These are phyloP conservation scores for Scomberomorus guttatus DNA, from an alignment of 2,797 vertebrate genomes.

Conservation along the genomic window DNA sequence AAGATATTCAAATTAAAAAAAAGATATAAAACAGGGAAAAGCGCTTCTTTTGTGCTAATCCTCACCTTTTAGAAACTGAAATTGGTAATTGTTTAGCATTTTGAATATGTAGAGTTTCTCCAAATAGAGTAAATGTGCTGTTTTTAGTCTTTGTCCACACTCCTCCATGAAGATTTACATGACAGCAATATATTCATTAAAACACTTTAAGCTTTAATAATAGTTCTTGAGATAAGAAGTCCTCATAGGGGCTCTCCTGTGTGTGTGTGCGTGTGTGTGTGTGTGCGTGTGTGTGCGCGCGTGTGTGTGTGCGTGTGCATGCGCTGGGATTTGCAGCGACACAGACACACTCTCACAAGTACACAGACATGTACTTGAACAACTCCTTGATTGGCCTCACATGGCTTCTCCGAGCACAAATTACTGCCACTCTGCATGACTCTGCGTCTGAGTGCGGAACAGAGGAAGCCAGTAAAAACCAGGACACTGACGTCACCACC, in stretches of 20 bases:
- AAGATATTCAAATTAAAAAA: not conserved
- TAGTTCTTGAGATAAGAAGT: slow-evolving; percentile 19
- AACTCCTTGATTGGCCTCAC: slow-evolving; percentile 54
- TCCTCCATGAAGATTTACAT: not conserved
- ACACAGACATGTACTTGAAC: slow-evolving; percentile 35
- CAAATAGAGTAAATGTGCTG: not conserved
- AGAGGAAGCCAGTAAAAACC: slow-evolving; percentile 31
- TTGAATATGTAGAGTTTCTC: not conserved
- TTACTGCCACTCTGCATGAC: slow-evolving; percentile 54
- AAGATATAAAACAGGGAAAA: not conserved
- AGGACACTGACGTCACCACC: slow-evolving; percentile 41
- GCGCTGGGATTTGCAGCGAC: slow-evolving; percentile 20
- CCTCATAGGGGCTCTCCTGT: not conserved
- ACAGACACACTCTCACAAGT: slow-evolving; percentile 19
- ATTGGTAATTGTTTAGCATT: not conserved
- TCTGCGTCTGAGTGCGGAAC: slow-evolving; percentile 19
- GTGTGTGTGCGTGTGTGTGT: too few relatives aligned
- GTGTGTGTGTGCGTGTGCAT: not conserved
- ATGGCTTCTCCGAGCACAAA: slow-evolving; percentile 49
- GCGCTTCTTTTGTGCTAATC: not conserved
- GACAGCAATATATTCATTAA: not conserved
- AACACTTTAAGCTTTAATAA: not conserved
- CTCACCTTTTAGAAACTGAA: not conserved
- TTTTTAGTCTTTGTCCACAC: not conserved
- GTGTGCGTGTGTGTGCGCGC: not conserved